Evolutionary conservation across 2,888 invertebrate species (phyloP).

Genomic region (Dicranocentrus wangi): DNA sequence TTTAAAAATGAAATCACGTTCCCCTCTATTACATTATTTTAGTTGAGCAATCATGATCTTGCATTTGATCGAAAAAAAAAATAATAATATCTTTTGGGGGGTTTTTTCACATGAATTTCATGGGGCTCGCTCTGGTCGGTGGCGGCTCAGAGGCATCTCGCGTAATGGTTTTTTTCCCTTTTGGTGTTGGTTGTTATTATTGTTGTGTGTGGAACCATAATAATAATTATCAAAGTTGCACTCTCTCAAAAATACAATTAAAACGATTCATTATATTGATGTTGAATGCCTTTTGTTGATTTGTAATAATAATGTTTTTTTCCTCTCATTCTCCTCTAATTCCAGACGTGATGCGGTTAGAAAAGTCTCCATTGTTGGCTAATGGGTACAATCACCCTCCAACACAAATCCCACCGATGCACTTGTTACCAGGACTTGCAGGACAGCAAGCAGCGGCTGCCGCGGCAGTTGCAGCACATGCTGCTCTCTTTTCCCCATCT

Average conservation of each 20-base stretch:
- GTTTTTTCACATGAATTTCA: no score
- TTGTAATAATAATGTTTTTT: constrained; percentile 15
- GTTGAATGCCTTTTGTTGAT: constrained; percentile 9
- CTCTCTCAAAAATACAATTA: neutral
- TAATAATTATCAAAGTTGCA: no score
- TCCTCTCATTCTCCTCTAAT: constrained; percentile 32
- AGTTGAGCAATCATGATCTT: constrained; percentile 42
- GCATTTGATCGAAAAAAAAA: no score
- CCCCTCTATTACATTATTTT: constrained; percentile 32
- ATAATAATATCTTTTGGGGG: no score
- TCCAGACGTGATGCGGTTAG: constrained; percentile 79
- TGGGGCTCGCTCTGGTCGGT: no score
- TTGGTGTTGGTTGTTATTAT: neutral
- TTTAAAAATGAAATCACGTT: constrained; percentile 61
- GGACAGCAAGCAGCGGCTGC: constrained; percentile 74
- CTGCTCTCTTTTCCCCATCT: constrained; percentile 90
- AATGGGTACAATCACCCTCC: constrained; percentile 97
- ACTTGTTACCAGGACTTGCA: constrained; percentile 88
- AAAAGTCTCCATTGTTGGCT: constrained; percentile 92
- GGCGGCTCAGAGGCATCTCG: no score
- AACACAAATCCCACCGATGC: constrained; percentile 92
- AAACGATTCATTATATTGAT: constrained; percentile 1
- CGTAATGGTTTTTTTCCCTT: no score
- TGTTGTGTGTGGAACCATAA: no score
- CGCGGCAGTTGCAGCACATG: constrained; percentile 78